Conservation (phyloP, 2,797 vertebrate genomes). For the Malacoraja senta region DNA sequence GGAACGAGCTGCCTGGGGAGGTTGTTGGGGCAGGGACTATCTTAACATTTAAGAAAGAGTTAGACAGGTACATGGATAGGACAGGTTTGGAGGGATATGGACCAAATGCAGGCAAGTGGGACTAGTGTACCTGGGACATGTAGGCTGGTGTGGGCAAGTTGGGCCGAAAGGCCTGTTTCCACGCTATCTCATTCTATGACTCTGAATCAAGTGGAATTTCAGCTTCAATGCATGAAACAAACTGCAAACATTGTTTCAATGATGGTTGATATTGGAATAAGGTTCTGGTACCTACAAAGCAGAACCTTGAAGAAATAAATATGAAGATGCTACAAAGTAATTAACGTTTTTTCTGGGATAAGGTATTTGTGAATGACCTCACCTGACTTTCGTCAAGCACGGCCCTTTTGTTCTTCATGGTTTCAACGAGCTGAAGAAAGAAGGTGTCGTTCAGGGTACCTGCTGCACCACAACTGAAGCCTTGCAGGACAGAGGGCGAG, state of each 20-base stretch:
- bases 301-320: not conserved
- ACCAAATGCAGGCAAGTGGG: too few relatives aligned
- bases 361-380: conserved; percentile 11
- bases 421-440: conserved; percentile 45
- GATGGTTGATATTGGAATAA: not conserved
- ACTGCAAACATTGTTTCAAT: not conserved
- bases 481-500: conserved; percentile 48
- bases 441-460: not conserved
- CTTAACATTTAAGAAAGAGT: too few relatives aligned
- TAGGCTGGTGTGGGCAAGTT: too few relatives aligned
- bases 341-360: not conserved
- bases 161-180: too few relatives aligned
- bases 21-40: too few relatives aligned
- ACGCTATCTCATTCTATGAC: too few relatives aligned
- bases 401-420: conserved; percentile 45
- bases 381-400: conserved; percentile 51
- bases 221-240: not conserved
- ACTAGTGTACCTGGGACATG: too few relatives aligned
- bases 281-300: not conserved
- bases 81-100: too few relatives aligned
- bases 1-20: too few relatives aligned
- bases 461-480: conserved; percentile 47
- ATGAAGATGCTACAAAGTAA: not conserved
- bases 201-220: not conserved
- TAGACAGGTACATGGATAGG: too few relatives aligned